A percentile compares a stretch with the other conserved stretches of the same genome.
Evolutionary conservation across 2,888 invertebrate genomes (phyloP).

Genomic region (Pandemis heparana): DNA sequence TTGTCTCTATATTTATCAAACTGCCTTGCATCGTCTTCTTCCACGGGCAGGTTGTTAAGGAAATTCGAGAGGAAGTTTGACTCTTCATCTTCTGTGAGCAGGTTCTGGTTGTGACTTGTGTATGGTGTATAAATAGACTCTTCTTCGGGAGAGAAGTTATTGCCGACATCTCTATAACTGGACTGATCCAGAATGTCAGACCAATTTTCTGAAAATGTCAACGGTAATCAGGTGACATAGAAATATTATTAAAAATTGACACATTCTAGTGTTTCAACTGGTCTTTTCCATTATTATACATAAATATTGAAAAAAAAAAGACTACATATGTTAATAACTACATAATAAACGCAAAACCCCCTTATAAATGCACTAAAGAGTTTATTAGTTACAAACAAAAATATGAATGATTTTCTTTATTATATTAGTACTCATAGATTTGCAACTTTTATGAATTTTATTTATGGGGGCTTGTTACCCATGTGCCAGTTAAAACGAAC

Average conservation of each 20-base stretch:
- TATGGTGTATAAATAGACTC: conserved; percentile 73
- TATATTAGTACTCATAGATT: no score
- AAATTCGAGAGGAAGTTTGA: conserved; percentile 71
- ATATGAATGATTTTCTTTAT: no score
- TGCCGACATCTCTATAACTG: conserved; percentile 70
- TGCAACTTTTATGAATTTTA: no score
- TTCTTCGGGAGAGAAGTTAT: conserved; percentile 75
- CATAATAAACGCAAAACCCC: no score
- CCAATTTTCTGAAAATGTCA: conserved; percentile 76
- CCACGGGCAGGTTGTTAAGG: conserved; percentile 74
- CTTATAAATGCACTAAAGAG: no score
- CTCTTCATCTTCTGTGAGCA: conserved; percentile 71
- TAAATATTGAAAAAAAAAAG: no score
- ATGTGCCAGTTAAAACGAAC: background rate
- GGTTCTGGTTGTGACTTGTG: conserved; percentile 65
- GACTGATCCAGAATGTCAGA: conserved; percentile 79
- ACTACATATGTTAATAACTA: no score
- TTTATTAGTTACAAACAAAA: no score
- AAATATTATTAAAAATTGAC: background rate
- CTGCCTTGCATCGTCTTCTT: conserved; percentile 69
- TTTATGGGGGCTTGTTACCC: no score
- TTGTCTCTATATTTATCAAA: conserved; percentile 75
- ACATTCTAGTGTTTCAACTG: background rate
- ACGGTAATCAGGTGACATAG: background rate
- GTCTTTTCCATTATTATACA: background rate